These are phyloP conservation scores for Crocuta crocuta DNA, from an alignment of 2,113 vertebrate genomes.

Conservation along the genomic window DNA sequence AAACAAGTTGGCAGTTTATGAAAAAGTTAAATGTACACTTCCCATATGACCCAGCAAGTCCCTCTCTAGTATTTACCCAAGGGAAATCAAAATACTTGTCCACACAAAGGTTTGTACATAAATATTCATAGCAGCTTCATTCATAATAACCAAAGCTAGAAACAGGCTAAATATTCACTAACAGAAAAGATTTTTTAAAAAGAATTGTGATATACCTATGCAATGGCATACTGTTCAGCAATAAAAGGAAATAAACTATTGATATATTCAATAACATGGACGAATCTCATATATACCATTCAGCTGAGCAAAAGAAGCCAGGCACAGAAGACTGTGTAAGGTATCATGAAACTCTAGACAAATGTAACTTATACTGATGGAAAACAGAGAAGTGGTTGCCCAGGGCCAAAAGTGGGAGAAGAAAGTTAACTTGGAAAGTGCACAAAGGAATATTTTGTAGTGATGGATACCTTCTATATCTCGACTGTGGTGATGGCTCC, in stretches of 20 bases:
- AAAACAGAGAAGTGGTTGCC: neutral
- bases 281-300: neutral
- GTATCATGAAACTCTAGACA: neutral
- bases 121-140: neutral
- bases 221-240: neutral
- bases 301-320: neutral
- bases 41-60: neutral
- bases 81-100: neutral
- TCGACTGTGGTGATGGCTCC: neutral
- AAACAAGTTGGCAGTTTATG: neutral
- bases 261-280: neutral
- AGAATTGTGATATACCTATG: neutral
- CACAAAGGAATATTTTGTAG: neutral
- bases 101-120: neutral
- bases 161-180: neutral
- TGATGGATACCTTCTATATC: neutral
- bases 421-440: neutral
- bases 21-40: neutral
- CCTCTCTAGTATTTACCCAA: neutral
- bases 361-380: neutral
- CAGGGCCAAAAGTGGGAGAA: no score
- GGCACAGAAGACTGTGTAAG: neutral
- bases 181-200: neutral
- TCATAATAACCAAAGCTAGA: neutral
- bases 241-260: neutral